These are phyloP conservation scores for Litoditis marina DNA, from an alignment of 2,888 invertebrate species.

Conservation along the genomic window DNA sequence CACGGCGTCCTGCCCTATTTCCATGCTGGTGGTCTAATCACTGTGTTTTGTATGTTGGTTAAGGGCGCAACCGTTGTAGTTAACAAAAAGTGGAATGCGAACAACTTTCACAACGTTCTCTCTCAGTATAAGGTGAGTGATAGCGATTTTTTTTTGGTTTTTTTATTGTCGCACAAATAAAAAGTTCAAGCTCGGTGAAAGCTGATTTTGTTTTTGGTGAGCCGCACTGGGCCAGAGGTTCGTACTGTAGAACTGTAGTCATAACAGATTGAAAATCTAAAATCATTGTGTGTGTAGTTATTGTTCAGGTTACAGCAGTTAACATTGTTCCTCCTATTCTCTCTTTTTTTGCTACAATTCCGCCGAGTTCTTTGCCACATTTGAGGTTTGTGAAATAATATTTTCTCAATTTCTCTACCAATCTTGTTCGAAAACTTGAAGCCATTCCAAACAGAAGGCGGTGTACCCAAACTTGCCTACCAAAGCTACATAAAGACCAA, in stretches of 20 bases:
- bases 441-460: no score
- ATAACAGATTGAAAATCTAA: no score
- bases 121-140: constrained; percentile 25
- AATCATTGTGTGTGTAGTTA: neutral
- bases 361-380: neutral
- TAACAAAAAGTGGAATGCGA: constrained; percentile 36
- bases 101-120: constrained; percentile 32
- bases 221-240: no score
- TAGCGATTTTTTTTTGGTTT: no score
- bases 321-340: constrained; percentile 49
- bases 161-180: no score
- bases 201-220: no score
- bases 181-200: no score
- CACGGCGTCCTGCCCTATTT: constrained; percentile 51
- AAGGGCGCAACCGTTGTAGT: constrained; percentile 39
- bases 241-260: no score
- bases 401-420: no score
- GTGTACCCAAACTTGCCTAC: neutral
- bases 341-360: constrained; percentile 21
- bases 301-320: constrained; percentile 30
- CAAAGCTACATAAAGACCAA: no score
- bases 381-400: neutral
- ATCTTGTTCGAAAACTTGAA: no score
- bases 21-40: constrained; percentile 52
- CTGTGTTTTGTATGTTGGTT: constrained; percentile 40